A percentile compares a stretch with the other conserved stretches of the same genome.
Conservation (phyloP, 2,797 vertebrate species). For the Ciconia nigra region DNA sequence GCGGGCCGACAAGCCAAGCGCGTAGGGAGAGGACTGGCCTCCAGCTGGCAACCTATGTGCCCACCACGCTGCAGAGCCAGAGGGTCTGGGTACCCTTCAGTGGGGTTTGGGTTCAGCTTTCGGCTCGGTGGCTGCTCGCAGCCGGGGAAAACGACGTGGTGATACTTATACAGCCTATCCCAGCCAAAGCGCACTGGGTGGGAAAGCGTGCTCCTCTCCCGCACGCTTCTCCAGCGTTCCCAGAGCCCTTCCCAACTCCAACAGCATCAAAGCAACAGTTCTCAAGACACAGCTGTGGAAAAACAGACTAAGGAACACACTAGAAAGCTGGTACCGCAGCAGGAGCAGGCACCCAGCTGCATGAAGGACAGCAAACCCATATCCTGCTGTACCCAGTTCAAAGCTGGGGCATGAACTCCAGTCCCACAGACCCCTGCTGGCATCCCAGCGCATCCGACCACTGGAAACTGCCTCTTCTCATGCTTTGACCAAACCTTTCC, state of each 20-base stretch:
- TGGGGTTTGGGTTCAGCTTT: not conserved
- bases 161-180: not conserved
- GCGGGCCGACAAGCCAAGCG: not conserved
- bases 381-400: not conserved
- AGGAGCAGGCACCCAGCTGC: not conserved
- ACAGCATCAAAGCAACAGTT: not conserved
- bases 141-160: fast-evolving
- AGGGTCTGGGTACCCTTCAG: not conserved
- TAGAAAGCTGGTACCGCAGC: not conserved
- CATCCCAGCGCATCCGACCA: not conserved
- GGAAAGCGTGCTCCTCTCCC: not conserved
- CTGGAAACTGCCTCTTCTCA: not conserved
- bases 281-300: not conserved
- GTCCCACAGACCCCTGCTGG: not conserved
- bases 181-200: not conserved
- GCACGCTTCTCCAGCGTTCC: fast-evolving
- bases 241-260: not conserved
- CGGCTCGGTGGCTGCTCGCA: fast-evolving
- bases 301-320: not conserved
- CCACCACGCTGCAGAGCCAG: fast-evolving
- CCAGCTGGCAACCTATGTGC: fast-evolving
- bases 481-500: not conserved
- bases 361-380: not conserved
- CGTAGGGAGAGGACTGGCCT: fast-evolving
- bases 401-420: not conserved